Percentiles rank a stretch among this genome's conserved stretches.
phyloP scores from a whole-genome alignment of 2,888 invertebrate genomes.

The Melanotus villosus region DNA sequence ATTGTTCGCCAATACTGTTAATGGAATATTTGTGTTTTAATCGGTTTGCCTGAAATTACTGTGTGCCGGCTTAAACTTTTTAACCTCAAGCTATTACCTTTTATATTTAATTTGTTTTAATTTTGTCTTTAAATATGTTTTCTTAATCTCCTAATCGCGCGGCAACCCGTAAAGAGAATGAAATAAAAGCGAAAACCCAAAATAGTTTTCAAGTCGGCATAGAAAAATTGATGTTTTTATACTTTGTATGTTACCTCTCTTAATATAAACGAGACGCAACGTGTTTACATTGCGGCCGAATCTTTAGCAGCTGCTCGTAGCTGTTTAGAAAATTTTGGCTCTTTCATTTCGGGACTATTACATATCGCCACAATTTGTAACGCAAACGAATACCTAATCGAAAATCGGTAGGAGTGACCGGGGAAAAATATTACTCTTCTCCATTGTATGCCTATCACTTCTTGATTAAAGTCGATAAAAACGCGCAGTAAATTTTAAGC shows the following conservation, averaged over 20 bases:
- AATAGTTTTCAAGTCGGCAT: slow-evolving; percentile 6
- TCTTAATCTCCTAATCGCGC: no score
- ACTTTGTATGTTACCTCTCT: slow-evolving; percentile 7
- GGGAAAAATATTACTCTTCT: neutral
- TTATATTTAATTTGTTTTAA: no score
- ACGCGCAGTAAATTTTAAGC: slow-evolving; percentile 1
- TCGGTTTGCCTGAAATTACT: no score
- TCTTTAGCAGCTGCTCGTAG: slow-evolving; percentile 3
- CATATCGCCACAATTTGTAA: neutral
- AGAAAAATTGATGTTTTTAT: slow-evolving; percentile 8
- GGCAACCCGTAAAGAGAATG: no score
- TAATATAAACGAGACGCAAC: slow-evolving; percentile 9
- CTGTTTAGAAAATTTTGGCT: neutral
- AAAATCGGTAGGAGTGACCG: slow-evolving; percentile 12
- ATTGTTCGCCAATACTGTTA: no score
- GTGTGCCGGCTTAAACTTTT: no score
- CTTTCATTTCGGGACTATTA: neutral
- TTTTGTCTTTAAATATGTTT: no score
- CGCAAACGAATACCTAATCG: slow-evolving; percentile 6
- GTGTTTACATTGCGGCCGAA: slow-evolving; percentile 1
- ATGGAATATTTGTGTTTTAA: no score
- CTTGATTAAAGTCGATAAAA: slow-evolving; percentile 13
- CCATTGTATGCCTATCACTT: neutral
- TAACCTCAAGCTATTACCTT: no score
- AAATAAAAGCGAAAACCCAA: neutral